Base-by-base conservation (phyloP, 2,797 vertebrate species). In the Phataginus tetradactyla region DNA sequence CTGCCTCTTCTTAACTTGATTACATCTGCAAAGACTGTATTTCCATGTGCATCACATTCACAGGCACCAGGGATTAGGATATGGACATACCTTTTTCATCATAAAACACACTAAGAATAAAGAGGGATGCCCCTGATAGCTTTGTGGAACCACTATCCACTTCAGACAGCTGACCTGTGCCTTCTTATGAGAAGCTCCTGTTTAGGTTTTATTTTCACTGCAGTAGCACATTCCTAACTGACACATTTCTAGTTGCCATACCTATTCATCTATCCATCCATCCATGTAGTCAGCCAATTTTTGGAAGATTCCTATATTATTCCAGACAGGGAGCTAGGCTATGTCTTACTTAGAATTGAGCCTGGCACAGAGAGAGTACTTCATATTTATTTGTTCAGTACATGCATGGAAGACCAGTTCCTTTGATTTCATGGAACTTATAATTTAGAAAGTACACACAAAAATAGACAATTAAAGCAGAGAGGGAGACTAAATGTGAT, bases 191-290 rank as follows among this genome's bases (percentile, higher is more conserved):
- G 42, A 69, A 90, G 37, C 53, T 34, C 39, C 23, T 55, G 18
- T 69, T 64, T 42, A 55, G 81, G 25, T 75, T 87, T 94, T 86
- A 49, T 80, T 92, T 94, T 77, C 61, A n/a, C 72, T n/a, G 4
- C 11, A 83, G 42, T n/a, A 86, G 72, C 32, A 45, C 17, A 86
- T 80, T 79, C 27, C 11, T 90, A 53, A 90, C 37, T 86, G 93
- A 59, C 77, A 72, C 13, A 61, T 72, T 79, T 7, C 29, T 85
- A 74, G 45, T 39, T 45, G 29, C 4, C 12, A 49, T 27, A 32
- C 3, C 29, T 34, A 34, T 69, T 6, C 27, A 59, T 21, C 18
- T 7, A 17, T 23, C 34, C 5, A 49, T 11, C 20, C 42, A 37
- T 49, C 34, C n/a, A 45, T 45, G 45, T 14, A 39, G 27, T 39